Conservation (phyloP, 2,113 vertebrate genomes). For the Papio anubis region DNA sequence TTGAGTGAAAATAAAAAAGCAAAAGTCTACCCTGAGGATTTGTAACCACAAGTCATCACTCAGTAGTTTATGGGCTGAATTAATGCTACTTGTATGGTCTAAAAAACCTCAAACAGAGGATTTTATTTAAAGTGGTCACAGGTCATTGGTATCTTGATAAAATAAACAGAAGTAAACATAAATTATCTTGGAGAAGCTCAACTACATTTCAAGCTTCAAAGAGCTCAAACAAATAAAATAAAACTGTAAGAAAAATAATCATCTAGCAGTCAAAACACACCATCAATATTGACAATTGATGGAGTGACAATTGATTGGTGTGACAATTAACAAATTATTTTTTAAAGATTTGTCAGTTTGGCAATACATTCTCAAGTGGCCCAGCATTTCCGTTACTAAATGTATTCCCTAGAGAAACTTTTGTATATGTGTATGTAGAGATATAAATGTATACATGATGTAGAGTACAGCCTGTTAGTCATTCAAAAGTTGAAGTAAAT, state of each 20-base stretch:
- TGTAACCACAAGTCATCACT: background rate
- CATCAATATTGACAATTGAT: background rate
- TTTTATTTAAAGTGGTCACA: background rate
- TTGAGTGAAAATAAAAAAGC: background rate
- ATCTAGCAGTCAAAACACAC: background rate
- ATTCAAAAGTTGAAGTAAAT: background rate
- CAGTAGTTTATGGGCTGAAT: background rate
- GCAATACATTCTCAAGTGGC: no score
- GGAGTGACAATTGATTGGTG: background rate
- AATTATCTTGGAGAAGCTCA: background rate
- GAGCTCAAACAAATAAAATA: background rate
- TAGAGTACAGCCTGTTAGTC: background rate
- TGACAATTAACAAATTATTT: background rate
- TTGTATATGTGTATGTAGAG: background rate
- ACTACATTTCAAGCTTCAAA: background rate
- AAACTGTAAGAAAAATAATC: background rate
- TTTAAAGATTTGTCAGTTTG: background rate
- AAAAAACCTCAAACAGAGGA: background rate
- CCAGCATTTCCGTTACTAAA: no score
- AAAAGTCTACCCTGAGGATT: background rate
- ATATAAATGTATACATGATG: background rate
- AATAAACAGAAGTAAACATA: background rate
- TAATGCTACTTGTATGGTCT: background rate
- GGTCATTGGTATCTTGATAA: background rate
- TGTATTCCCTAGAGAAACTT: background rate